Base-by-base conservation (phyloP, 2,797 vertebrate species). In the Ptychobarbus kaznakovi region DNA sequence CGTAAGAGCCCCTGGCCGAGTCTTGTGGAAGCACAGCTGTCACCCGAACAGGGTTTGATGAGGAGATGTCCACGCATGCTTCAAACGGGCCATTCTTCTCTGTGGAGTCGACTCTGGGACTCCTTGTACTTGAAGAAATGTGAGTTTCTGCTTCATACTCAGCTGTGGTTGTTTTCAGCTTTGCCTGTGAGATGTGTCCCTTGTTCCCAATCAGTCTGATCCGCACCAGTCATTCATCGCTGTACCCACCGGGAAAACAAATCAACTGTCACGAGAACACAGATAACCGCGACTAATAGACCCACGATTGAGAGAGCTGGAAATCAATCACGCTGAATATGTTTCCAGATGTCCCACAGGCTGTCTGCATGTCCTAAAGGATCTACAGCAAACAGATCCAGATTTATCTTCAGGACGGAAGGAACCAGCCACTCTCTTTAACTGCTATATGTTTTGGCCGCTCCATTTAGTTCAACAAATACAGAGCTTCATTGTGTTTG, bases 281-380 rank as follows among this genome's bases (percentile, higher is more conserved):
- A 66, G 32, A 61, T 78, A 49, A 80, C 61, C 28, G 15, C 6
- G 1, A 68, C 78, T 80, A 68, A 80, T 49, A 80, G 28, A 0
- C 16, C 18, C 12, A 38, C 3, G 3, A 68, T 68, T 51, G 32
- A 80, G 61, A 80, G 61, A n/a, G 35, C 61, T 13, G 61, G 16
- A 12, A 49, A 66, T 49, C 78, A 66, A 22, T 79, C 61, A 80
- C 9, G 42, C 78, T 68, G 63, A n/a, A 80, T 35, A 51, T 68
- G 63, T 80, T 80, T 80, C 42, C 78, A 80, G 78, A 68, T 51
- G 63, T 80, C 18, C 58, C 40, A 46, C 25, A 46, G 58, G n/a
- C 56, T 44, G 76, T 28, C 77, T 65, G 40, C 16, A 20, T n/a
- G 42, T 73, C n/a, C 42, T 73, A 16, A 73, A 25, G n/a, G 74